phyloP scores from a whole-genome alignment of 2,888 invertebrate genomes.

The Abrostola triplasia region DNA sequence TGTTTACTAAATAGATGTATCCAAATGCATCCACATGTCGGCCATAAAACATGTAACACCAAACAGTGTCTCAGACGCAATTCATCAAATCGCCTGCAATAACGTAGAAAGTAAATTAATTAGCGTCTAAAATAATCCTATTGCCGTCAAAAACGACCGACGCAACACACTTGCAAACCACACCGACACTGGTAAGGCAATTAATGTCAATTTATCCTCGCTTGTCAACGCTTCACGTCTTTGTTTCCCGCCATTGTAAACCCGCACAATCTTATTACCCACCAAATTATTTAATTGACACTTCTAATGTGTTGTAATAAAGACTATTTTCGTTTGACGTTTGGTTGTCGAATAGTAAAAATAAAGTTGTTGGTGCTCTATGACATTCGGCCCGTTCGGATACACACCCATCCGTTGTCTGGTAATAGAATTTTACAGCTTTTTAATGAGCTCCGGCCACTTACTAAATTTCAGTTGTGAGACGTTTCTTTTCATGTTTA shows the following conservation, averaged over 20 bases:
- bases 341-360: conserved; percentile 43
- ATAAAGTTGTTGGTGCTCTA: conserved; percentile 40
- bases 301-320: conserved; percentile 50
- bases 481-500: conserved; percentile 83
- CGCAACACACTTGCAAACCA: conserved; percentile 67
- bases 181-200: conserved; percentile 75
- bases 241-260: conserved; percentile 75
- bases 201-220: conserved; percentile 86
- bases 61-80: conserved; percentile 39
- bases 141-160: conserved; percentile 60
- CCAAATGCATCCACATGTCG: conserved; percentile 10
- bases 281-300: conserved; percentile 54
- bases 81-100: conserved; percentile 76
- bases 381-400: conserved; percentile 61
- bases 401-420: conserved; percentile 74
- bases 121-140: conserved; percentile 71
- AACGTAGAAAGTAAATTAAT: conserved; percentile 76
- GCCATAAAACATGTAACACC: conserved; percentile 27
- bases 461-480: conserved; percentile 80
- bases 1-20: conserved; percentile 48
- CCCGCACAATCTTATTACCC: conserved; percentile 52
- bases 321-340: conserved; percentile 58
- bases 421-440: conserved; percentile 85
- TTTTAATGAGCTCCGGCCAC: conserved; percentile 85
- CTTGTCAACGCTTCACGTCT: conserved; percentile 76